Evolutionary conservation across 2,888 invertebrate genomes (phyloP).

Genomic region (Saturnia japonica): DNA sequence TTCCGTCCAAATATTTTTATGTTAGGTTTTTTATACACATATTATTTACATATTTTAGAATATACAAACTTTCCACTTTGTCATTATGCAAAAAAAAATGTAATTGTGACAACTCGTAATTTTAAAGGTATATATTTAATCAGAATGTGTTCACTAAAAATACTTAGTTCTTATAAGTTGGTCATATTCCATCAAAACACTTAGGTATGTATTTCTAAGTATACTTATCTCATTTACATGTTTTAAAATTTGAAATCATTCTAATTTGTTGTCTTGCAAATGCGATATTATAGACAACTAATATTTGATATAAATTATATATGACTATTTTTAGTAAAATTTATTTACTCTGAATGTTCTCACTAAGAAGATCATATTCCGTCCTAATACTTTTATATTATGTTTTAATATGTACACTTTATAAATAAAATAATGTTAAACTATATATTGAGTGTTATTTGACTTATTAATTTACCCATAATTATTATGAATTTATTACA

Average conservation of each 20-base stretch:
- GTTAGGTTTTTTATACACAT: not conserved
- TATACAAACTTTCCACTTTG: not conserved
- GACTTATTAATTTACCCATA: not conserved
- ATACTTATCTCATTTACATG: not conserved
- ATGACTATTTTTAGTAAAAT: no score
- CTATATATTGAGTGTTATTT: not conserved
- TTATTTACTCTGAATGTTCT: no score
- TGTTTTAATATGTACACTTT: not conserved
- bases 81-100: not conserved
- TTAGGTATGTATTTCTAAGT: not conserved
- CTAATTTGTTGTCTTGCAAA: not conserved
- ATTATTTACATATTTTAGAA: not conserved
- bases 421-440: slow-evolving; percentile 1
- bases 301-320: no score
- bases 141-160: no score
- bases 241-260: not conserved
- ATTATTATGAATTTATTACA: not conserved
- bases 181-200: not conserved
- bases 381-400: not conserved
- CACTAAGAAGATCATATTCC: not conserved
- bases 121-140: no score
- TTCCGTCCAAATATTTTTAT: not conserved
- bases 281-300: not conserved
- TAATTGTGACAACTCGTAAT: no score
- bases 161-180: not conserved